Percentiles rank a stretch among this genome's conserved stretches.
These are phyloP conservation scores for Gnatocerus cornutus DNA, from an alignment of 2,888 invertebrate genomes.

Conservation along the genomic window DNA sequence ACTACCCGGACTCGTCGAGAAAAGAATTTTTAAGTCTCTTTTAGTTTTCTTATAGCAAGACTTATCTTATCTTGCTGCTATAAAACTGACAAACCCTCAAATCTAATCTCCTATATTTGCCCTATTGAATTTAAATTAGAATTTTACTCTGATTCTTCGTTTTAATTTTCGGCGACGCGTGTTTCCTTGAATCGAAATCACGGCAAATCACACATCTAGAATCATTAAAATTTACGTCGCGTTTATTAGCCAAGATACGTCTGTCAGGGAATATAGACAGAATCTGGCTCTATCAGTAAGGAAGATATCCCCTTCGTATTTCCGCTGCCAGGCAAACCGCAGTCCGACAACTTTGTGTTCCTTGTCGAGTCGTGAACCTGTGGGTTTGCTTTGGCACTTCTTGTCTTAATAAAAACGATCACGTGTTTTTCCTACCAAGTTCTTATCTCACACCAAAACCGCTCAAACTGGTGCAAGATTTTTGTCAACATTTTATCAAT, in stretches of 20 bases:
- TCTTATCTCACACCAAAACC: background rate
- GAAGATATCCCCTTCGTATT: slow-evolving; percentile 18
- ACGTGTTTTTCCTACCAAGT: slow-evolving; percentile 12
- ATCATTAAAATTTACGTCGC: slow-evolving; percentile 24
- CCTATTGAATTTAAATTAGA: slow-evolving; percentile 27
- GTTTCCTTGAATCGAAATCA: background rate
- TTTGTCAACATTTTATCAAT: no score
- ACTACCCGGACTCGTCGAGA: no score
- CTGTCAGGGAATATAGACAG: slow-evolving; percentile 18
- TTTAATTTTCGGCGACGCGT: background rate
- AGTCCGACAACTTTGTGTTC: slow-evolving; percentile 19
- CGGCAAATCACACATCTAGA: background rate
- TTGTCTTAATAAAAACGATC: slow-evolving; percentile 7
- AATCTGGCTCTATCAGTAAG: slow-evolving; percentile 10
- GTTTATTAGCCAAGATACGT: slow-evolving; percentile 12
- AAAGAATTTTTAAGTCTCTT: background rate
- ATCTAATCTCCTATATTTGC: slow-evolving; percentile 16
- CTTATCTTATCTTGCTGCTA: slow-evolving; percentile 8
- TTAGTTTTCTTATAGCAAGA: slow-evolving; percentile 7
- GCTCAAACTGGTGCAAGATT: background rate
- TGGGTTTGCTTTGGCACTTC: slow-evolving; percentile 15
- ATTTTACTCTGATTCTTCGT: slow-evolving; percentile 7
- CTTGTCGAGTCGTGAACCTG: slow-evolving; percentile 10
- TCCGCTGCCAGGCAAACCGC: slow-evolving; percentile 25
- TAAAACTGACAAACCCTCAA: slow-evolving; percentile 24